phyloP scores from a whole-genome alignment of 2,797 vertebrate species.

The Acipenser oxyrinchus region DNA sequence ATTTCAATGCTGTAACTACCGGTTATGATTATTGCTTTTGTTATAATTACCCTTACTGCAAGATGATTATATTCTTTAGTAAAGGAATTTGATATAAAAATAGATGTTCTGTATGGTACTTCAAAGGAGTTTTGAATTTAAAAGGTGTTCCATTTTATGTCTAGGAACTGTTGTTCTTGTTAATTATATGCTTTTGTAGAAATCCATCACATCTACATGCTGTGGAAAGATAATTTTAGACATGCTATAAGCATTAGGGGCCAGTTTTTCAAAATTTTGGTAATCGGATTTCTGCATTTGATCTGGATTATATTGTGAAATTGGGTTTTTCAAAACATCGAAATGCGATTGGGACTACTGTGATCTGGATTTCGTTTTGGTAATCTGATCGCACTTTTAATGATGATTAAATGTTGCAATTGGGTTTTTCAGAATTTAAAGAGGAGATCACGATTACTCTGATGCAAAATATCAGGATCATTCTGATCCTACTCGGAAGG shows the following conservation, averaged over 20 bases:
- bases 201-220: background rate
- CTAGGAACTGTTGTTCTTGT: constrained; percentile 1
- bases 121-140: background rate
- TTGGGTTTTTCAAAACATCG: too few species aligned
- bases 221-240: constrained; percentile 6
- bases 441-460: too few species aligned
- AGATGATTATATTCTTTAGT: background rate
- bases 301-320: too few species aligned
- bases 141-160: constrained; percentile 2
- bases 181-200: constrained; percentile 15
- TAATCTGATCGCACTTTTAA: too few species aligned
- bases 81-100: too few species aligned
- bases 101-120: too few species aligned
- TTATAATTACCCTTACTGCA: background rate
- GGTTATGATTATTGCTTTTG: background rate
- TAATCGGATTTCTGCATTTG: background rate
- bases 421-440: too few species aligned
- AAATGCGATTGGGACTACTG: too few species aligned
- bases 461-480: too few species aligned
- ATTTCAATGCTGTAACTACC: constrained; percentile 5
- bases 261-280: constrained; percentile 3
- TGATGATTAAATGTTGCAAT: too few species aligned
- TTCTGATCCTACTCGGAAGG: too few species aligned
- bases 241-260: constrained; percentile 5
- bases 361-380: too few species aligned